Percentiles rank a stretch among this genome's conserved stretches.
These are phyloP conservation scores for Chascanopsetta lugubris DNA, from an alignment of 2,113 vertebrate genomes.

Conservation along the genomic window DNA sequence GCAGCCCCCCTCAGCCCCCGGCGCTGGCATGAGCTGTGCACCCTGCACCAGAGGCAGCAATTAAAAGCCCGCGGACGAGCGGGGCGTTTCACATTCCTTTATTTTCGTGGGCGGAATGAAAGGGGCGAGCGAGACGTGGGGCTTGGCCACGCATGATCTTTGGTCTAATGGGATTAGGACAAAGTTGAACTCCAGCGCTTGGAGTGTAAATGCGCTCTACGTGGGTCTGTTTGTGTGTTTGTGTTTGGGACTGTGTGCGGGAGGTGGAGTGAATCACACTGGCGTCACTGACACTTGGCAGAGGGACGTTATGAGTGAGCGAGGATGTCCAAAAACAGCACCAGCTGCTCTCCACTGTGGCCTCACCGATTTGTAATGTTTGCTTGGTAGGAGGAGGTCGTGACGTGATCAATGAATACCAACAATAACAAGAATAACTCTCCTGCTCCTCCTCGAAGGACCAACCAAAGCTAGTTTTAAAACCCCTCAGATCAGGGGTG, in stretches of 20 bases:
- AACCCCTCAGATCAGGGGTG: too few species aligned
- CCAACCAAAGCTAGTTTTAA: too few species aligned
- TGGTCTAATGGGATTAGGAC: constrained; percentile 59
- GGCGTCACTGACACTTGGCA: constrained; percentile 56
- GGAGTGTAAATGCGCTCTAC: constrained; percentile 43
- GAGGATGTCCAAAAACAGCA: constrained; percentile 45
- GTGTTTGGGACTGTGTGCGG: constrained; percentile 45
- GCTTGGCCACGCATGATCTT: constrained; percentile 30
- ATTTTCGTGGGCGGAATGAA: constrained; percentile 37
- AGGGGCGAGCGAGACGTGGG: constrained; percentile 29
- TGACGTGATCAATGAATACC: neutral
- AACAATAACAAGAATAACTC: neutral
- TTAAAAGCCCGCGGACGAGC: constrained; percentile 41
- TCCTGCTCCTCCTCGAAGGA: too few species aligned
- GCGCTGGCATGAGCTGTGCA: constrained; percentile 35
- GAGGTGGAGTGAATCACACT: constrained; percentile 49
- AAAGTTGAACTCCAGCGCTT: constrained; percentile 30
- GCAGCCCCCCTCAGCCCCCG: constrained; percentile 1
- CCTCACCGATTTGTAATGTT: constrained; percentile 30
- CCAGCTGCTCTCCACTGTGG: constrained; percentile 39
- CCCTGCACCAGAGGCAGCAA: constrained; percentile 50
- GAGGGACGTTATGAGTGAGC: constrained; percentile 34
- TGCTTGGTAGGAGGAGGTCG: constrained; percentile 2
- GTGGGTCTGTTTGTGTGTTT: constrained; percentile 49
- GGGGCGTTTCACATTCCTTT: constrained; percentile 27